Evolutionary conservation across 2,888 invertebrate species (phyloP).

Genomic region (Andrena camellia): DNA sequence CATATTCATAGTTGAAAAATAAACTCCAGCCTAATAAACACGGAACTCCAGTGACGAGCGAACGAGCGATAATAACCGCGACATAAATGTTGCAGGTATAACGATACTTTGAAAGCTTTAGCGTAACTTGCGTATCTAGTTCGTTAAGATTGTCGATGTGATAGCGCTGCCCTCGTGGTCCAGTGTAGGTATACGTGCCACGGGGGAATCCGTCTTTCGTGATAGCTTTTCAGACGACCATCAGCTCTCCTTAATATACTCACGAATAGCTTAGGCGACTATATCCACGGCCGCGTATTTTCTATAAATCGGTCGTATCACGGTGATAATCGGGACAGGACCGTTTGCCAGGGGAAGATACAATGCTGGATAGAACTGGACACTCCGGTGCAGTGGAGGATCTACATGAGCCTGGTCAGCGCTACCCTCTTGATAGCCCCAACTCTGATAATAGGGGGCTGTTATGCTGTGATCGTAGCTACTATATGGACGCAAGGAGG

Average conservation of each 20-base stretch:
- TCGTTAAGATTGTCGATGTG: no score
- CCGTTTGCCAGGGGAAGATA: slow-evolving; percentile 82
- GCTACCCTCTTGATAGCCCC: slow-evolving; percentile 94
- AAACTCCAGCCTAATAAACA: no score
- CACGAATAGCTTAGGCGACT: background rate
- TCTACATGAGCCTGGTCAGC: slow-evolving; percentile 95
- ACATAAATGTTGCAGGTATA: no score
- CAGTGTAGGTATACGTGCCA: no score
- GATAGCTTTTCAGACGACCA: background rate
- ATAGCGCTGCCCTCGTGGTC: no score
- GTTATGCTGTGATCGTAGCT: slow-evolving; percentile 95
- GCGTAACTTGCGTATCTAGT: no score
- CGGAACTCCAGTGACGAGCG: no score
- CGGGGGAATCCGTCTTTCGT: no score
- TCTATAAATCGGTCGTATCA: slow-evolving; percentile 17
- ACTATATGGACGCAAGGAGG: slow-evolving; percentile 93
- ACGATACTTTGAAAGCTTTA: no score
- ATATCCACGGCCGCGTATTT: slow-evolving; percentile 5
- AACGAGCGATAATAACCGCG: no score
- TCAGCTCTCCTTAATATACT: background rate
- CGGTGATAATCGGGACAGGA: slow-evolving; percentile 43
- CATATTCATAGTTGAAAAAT: no score
- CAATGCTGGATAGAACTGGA: slow-evolving; percentile 97
- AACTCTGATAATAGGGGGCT: slow-evolving; percentile 94
- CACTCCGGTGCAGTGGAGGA: slow-evolving; percentile 91